phyloP scores from a whole-genome alignment of 2,888 invertebrate genomes.

The Phyllotreta striolata region DNA sequence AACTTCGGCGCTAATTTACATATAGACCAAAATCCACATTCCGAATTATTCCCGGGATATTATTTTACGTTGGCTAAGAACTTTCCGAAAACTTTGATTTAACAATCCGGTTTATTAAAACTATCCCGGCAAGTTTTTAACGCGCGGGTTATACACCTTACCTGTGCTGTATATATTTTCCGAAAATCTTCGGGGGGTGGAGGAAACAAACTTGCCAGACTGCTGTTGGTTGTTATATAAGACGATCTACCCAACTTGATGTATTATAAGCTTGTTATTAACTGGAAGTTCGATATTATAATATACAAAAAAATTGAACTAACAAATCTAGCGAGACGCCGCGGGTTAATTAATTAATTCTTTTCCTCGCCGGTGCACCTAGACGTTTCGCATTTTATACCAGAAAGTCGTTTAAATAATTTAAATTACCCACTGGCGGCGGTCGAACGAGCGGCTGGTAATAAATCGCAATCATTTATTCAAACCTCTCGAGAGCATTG shows the following conservation, averaged over 20 bases:
- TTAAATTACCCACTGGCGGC: conserved; percentile 4
- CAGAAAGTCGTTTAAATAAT: conserved; percentile 4
- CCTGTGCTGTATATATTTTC: too few relatives aligned
- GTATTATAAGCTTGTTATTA: too few relatives aligned
- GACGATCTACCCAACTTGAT: too few relatives aligned
- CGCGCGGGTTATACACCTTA: conserved; percentile 4
- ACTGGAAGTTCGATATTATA: too few relatives aligned
- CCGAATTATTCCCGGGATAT: conserved; percentile 45
- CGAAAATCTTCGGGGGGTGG: too few relatives aligned
- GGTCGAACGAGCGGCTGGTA: conserved; percentile 17
- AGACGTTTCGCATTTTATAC: too few relatives aligned
- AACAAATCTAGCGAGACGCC: too few relatives aligned
- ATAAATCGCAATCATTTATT: conserved; percentile 22
- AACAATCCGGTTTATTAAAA: conserved; percentile 41
- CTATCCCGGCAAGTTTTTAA: conserved; percentile 33
- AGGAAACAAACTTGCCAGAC: too few relatives aligned
- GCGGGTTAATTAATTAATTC: too few relatives aligned
- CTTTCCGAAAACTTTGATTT: conserved; percentile 38
- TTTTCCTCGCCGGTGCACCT: too few relatives aligned
- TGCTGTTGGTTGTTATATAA: too few relatives aligned
- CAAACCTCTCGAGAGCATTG: conserved; percentile 13
- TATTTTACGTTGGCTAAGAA: conserved; percentile 42
- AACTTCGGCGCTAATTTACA: conserved; percentile 45
- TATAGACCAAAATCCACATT: conserved; percentile 45
- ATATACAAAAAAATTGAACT: too few relatives aligned